A percentile compares a stretch with the other conserved stretches of the same genome.
phyloP scores from a whole-genome alignment of 2,797 vertebrate genomes.

The Numenius phaeopus region DNA sequence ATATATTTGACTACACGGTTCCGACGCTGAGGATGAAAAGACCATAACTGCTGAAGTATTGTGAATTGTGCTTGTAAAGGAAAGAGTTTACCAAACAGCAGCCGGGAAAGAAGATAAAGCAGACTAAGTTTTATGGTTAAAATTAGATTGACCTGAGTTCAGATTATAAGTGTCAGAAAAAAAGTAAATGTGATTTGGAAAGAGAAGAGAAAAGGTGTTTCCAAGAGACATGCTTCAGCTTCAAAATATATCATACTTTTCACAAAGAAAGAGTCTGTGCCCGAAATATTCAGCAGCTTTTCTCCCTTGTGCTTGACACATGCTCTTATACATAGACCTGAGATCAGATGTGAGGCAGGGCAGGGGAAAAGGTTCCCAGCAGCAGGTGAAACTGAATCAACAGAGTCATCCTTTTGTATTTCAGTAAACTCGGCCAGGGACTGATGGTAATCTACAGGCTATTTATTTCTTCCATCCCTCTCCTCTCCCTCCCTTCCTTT shows the following conservation, averaged over 20 bases:
- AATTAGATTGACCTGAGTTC: not conserved
- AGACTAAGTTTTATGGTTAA: not conserved
- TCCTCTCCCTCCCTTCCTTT: not conserved
- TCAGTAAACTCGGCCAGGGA: constrained; percentile 1
- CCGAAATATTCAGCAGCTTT: constrained; percentile 23
- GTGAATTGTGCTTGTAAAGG: not conserved
- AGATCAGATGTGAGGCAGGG: not conserved
- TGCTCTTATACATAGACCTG: not conserved
- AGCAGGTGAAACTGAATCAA: not conserved
- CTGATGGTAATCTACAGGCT: not conserved
- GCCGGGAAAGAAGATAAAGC: not conserved
- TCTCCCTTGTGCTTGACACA: not conserved
- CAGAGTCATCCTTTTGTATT: constrained; percentile 28
- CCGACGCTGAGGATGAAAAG: not conserved
- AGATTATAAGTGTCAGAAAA: not conserved
- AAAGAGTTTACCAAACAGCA: constrained; percentile 11
- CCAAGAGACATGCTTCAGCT: not conserved
- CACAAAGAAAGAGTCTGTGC: constrained; percentile 1
- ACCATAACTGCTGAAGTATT: not conserved
- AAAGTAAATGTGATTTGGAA: not conserved
- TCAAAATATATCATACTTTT: constrained; percentile 6
- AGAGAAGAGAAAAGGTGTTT: constrained; percentile 6
- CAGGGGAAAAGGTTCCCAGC: not conserved
- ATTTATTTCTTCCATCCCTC: not conserved
- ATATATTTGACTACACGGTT: not conserved